Evolutionary conservation across 2,797 vertebrate genomes (phyloP).

Genomic region (Diceros bicornis): DNA sequence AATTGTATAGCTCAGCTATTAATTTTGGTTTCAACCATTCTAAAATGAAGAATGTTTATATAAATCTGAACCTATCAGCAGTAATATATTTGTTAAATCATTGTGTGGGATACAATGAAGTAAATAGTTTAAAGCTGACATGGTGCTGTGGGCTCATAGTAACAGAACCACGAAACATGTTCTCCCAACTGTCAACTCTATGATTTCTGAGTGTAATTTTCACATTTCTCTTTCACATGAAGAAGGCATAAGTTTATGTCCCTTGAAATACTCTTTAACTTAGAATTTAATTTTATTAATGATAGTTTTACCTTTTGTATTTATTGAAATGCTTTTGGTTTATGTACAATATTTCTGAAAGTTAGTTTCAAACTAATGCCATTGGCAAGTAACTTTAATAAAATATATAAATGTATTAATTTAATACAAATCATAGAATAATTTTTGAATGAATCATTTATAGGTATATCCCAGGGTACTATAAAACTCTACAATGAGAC

Average conservation of each 20-base stretch:
- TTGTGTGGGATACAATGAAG: slow-evolving; percentile 62
- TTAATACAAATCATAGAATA: slow-evolving; percentile 74
- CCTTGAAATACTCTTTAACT: slow-evolving; percentile 30
- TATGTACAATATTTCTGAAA: slow-evolving; percentile 53
- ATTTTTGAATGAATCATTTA: slow-evolving; percentile 82
- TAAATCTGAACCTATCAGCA: slow-evolving; percentile 50
- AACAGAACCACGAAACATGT: slow-evolving; percentile 55
- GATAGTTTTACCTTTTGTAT: slow-evolving; percentile 19
- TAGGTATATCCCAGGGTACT: slow-evolving; percentile 81
- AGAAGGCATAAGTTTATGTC: background rate
- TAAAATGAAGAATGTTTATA: slow-evolving; percentile 3
- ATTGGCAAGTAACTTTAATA: slow-evolving; percentile 77
- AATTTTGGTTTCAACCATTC: slow-evolving; percentile 55
- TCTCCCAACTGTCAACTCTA: background rate
- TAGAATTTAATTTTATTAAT: slow-evolving; percentile 58
- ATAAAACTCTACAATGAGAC: slow-evolving; percentile 78
- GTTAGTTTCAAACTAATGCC: slow-evolving; percentile 58
- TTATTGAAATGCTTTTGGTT: slow-evolving; percentile 62
- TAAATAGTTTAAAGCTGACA: slow-evolving; percentile 74
- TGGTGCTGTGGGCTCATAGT: slow-evolving; percentile 46
- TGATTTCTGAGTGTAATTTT: slow-evolving; percentile 48
- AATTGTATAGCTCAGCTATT: slow-evolving; percentile 24
- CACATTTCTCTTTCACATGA: slow-evolving; percentile 20
- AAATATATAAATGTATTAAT: slow-evolving; percentile 74
- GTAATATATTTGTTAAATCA: slow-evolving; percentile 61